Conservation (phyloP, 2,888 invertebrate species). For the Campoplex capitator region DNA sequence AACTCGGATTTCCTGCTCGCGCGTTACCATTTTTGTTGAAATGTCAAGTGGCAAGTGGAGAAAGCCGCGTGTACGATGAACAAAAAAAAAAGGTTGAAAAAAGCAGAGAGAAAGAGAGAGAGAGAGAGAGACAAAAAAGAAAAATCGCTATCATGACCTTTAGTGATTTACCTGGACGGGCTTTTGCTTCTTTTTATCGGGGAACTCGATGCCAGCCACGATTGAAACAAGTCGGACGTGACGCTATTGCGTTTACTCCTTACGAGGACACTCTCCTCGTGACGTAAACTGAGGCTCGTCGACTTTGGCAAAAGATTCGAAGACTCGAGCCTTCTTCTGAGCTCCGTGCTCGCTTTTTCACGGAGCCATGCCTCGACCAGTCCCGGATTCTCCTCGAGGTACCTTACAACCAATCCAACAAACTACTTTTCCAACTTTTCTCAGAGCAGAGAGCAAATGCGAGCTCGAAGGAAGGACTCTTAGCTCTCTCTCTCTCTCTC, state of each 20-base stretch:
- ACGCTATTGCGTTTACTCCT: conserved; percentile 88
- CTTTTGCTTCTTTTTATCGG: conserved; percentile 88
- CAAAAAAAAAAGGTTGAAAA: not conserved
- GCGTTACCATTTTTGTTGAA: conserved; percentile 6
- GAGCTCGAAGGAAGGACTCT: conserved; percentile 16
- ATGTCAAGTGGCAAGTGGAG: conserved; percentile 38
- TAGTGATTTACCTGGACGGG: conserved; percentile 80
- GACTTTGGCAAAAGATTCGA: conserved; percentile 72
- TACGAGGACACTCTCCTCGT: conserved; percentile 77
- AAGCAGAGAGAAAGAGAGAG: not conserved
- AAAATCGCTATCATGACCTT: conserved; percentile 44
- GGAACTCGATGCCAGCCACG: conserved; percentile 91
- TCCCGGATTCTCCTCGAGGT: conserved; percentile 88
- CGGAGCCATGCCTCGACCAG: conserved; percentile 91
- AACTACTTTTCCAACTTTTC: conserved; percentile 44
- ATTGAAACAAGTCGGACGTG: conserved; percentile 93
- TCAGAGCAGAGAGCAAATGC: not conserved
- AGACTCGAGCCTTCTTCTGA: conserved; percentile 87
- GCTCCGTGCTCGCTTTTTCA: conserved; percentile 90
- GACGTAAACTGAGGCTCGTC: conserved; percentile 84
- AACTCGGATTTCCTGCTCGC: conserved; percentile 2
- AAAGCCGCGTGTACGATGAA: conserved; percentile 9
- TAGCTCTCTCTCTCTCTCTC: not conserved
- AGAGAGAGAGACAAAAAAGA: not conserved
- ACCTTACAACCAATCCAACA: conserved; percentile 72